Evolutionary conservation across 2,113 vertebrate species (phyloP).

Genomic region (Athene noctua): DNA sequence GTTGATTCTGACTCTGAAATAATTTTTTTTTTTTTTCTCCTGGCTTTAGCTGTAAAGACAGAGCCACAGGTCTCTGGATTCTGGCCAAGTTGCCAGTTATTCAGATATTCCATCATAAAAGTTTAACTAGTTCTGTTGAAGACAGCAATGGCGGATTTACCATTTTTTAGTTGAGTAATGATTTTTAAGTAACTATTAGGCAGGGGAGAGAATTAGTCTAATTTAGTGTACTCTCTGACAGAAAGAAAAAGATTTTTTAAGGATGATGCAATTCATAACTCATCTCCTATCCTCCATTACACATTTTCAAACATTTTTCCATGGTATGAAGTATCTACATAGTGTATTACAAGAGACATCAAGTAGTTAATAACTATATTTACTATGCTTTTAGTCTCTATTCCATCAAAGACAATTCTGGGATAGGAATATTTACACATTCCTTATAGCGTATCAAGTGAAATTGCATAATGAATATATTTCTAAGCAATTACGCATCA

Average conservation of each 20-base stretch:
- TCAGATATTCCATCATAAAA: neutral
- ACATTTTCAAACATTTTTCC: neutral
- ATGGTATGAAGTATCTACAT: neutral
- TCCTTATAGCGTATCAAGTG: neutral
- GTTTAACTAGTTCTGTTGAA: neutral
- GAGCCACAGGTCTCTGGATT: neutral
- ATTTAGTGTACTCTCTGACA: neutral
- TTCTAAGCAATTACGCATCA: neutral
- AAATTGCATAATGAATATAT: neutral
- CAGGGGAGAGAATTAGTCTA: neutral
- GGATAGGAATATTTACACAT: neutral
- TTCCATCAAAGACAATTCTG: neutral
- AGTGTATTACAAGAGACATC: neutral
- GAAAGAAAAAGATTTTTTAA: neutral
- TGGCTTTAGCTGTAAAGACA: neutral
- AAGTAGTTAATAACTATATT: neutral
- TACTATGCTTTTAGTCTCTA: neutral
- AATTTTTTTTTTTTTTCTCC: neutral
- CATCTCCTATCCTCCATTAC: neutral
- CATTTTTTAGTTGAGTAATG: neutral
- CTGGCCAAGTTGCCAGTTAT: neutral
- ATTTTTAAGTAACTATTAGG: neutral
- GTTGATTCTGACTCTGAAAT: neutral
- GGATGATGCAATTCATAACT: neutral
- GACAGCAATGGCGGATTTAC: neutral